Evolutionary conservation across 2,888 invertebrate species (phyloP).

Genomic region (Norana najaformis): DNA sequence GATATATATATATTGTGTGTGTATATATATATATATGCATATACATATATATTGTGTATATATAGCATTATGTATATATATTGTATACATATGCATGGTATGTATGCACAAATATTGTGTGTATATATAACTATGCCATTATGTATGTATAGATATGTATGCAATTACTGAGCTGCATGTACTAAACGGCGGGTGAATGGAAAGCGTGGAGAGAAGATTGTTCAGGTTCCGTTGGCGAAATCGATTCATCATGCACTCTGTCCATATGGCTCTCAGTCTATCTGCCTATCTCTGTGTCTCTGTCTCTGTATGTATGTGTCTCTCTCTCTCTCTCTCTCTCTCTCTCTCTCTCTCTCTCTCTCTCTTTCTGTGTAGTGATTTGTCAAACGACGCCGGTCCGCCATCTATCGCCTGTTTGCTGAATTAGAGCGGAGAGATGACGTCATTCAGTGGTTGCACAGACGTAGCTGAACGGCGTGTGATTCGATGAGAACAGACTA

Average conservation of each 20-base stretch:
- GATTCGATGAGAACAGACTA: neutral
- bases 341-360: neutral
- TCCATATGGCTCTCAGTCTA: no score
- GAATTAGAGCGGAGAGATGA: neutral
- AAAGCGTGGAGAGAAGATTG: neutral
- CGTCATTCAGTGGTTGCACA: neutral
- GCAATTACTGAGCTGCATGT: neutral
- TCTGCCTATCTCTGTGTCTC: neutral
- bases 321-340: neutral
- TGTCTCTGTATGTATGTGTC: neutral
- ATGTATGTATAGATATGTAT: neutral
- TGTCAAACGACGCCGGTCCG: neutral
- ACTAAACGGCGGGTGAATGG: neutral
- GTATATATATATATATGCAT: no score
- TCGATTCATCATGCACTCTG: neutral
- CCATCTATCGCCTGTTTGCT: neutral
- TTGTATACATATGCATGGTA: no score
- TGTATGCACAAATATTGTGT: neutral
- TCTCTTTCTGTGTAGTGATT: neutral
- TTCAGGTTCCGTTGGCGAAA: conserved; percentile 5
- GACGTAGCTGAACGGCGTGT: neutral
- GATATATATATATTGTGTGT: no score
- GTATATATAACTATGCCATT: neutral
- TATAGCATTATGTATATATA: no score
- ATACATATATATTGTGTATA: no score